Conservation (phyloP, 2,797 vertebrate genomes). For the Crotalus adamanteus region DNA sequence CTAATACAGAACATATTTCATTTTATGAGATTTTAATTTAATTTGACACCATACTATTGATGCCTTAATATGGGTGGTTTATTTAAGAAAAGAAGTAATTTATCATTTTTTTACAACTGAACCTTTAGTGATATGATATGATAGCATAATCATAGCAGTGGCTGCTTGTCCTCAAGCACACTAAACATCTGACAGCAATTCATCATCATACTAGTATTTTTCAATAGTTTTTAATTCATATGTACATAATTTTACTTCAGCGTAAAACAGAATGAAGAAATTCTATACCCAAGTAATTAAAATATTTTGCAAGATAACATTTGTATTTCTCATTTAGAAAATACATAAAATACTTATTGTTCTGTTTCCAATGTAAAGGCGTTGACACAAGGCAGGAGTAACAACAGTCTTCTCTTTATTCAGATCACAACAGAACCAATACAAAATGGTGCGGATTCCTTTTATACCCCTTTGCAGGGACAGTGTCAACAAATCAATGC, state of each 20-base stretch:
- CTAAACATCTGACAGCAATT: constrained; percentile 64
- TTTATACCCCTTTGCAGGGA: no score
- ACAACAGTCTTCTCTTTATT: no score
- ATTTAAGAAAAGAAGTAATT: constrained; percentile 85
- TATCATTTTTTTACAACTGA: constrained; percentile 94
- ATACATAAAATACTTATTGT: not conserved
- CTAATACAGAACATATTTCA: constrained; percentile 99
- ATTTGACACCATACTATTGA: constrained; percentile 87
- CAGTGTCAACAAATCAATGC: no score
- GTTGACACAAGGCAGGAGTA: no score
- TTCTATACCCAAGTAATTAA: constrained; percentile 52
- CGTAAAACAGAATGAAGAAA: constrained; percentile 46
- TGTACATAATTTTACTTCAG: constrained; percentile 56
- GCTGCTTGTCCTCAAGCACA: constrained; percentile 62
- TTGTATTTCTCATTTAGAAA: not conserved
- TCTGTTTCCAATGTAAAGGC: no score
- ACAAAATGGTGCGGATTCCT: no score
- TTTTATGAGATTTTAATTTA: constrained; percentile 99
- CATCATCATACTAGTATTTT: constrained; percentile 61
- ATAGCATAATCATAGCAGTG: constrained; percentile 76
- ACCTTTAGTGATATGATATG: constrained; percentile 88
- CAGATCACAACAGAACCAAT: no score
- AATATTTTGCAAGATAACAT: constrained; percentile 13
- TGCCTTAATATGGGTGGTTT: constrained; percentile 85
- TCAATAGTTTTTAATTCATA: constrained; percentile 55